Conservation (phyloP, 2,113 vertebrate genomes). For the Collichthys lucidus region DNA sequence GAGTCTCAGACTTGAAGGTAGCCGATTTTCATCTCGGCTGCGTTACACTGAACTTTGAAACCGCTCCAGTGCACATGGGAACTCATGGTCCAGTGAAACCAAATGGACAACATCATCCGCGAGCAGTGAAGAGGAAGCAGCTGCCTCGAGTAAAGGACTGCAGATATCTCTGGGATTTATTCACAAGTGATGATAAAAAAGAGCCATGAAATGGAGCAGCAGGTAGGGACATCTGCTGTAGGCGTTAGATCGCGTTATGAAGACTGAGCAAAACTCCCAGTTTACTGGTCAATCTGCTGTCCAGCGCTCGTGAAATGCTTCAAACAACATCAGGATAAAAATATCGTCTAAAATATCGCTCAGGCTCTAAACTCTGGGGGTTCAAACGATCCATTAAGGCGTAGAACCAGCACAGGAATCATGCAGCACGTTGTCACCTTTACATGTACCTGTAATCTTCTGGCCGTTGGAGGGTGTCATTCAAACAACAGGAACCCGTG, state of each 20-base stretch:
- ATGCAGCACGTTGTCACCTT: background rate
- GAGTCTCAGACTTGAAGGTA: background rate
- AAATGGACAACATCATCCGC: constrained; percentile 44
- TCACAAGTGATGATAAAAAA: constrained; percentile 40
- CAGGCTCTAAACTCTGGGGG: background rate
- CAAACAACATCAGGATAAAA: constrained; percentile 6
- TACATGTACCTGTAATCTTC: constrained; percentile 4
- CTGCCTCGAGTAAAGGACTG: constrained; percentile 27
- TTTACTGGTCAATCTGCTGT: constrained; percentile 30
- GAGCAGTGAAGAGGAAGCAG: constrained; percentile 7
- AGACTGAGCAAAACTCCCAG: constrained; percentile 20
- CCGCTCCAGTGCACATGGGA: constrained; percentile 10
- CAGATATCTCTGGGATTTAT: constrained; percentile 24
- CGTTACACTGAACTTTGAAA: background rate
- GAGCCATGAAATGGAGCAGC: constrained; percentile 20
- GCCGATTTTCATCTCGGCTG: constrained; percentile 34
- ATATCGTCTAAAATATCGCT: background rate
- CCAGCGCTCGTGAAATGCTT: constrained; percentile 8
- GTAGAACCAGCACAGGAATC: background rate
- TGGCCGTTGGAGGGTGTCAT: background rate
- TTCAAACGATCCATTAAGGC: background rate
- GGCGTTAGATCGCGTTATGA: constrained; percentile 7
- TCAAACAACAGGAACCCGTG: constrained; percentile 1
- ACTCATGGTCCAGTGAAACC: constrained; percentile 42
- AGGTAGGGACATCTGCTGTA: background rate